These are phyloP conservation scores for Flexamia atlantica DNA, from an alignment of 2,888 invertebrate genomes.

Conservation along the genomic window DNA sequence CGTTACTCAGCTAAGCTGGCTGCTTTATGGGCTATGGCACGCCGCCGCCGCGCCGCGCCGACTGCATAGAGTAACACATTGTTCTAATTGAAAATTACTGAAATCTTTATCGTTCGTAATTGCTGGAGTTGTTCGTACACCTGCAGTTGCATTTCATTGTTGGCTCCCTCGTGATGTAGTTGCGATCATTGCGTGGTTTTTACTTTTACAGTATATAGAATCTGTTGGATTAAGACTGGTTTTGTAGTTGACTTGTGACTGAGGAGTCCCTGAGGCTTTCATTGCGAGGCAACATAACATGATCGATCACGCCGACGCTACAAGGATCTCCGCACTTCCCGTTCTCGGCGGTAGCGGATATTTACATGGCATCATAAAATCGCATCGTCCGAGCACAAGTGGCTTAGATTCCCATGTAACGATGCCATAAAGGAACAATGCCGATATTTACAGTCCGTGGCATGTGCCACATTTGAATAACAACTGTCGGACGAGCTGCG, in stretches of 20 bases:
- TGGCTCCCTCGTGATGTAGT: neutral
- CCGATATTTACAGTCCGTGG: slow-evolving; percentile 33
- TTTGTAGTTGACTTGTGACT: too few relatives aligned
- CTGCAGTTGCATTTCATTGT: neutral
- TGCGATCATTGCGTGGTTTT: too few relatives aligned
- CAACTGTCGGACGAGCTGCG: slow-evolving; percentile 3
- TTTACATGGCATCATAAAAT: slow-evolving; percentile 5
- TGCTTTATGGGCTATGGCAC: slow-evolving; percentile 13
- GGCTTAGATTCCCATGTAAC: slow-evolving; percentile 19
- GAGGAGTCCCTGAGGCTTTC: too few relatives aligned
- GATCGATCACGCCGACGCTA: too few relatives aligned
- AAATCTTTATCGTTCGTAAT: slow-evolving; percentile 5
- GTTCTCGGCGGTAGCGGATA: neutral
- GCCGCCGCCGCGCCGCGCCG: neutral
- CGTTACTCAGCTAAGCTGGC: slow-evolving; percentile 2
- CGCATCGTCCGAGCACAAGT: neutral
- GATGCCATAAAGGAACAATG: slow-evolving; percentile 40
- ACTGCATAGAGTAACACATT: neutral
- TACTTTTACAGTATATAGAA: too few relatives aligned
- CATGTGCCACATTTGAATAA: slow-evolving; percentile 47
- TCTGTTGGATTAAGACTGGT: too few relatives aligned
- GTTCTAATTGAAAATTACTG: slow-evolving; percentile 28
- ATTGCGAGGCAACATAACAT: too few relatives aligned
- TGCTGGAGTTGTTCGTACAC: neutral
- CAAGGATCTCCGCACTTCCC: neutral